Evolutionary conservation across 2,888 invertebrate species (phyloP), one percentile per base, ranked within the genome.

Genomic region (Eurois occulta): DNA sequence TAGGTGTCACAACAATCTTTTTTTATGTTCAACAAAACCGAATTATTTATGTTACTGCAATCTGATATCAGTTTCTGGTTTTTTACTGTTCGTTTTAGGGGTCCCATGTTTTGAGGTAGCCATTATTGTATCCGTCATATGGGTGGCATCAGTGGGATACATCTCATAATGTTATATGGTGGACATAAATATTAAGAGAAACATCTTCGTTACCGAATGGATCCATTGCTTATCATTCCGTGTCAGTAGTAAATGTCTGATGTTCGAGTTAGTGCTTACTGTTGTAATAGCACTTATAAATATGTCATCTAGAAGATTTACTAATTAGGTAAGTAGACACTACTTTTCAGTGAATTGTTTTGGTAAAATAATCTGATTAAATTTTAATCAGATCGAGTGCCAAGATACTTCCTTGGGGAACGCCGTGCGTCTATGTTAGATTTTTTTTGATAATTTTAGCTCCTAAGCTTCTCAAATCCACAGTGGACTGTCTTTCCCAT

Each of bases 1-100:
- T 91, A 75, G 90, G 89, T 93, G 94, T 93, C 93, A 93, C 91
- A 94, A 93, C 92, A 91, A 83, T 70, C 35, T 90, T 92, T 94
- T 94, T 94, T 92, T 92, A 90, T 91, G 87, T 84, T 86, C 85
- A 86, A 90, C 89, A 90, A 91, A 92, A 92, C 90, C 86, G 87
- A 91, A 91, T 93, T 91, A 91, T 90, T 90, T 91, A 90, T 88
- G 89, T 90, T 91, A 92, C 90, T 90, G 91, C 91, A 91, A 91
- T 91, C 88, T 84, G 91, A 94, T 94, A 92, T 87, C 83, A 72
- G 21, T 75, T 82, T 85, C 85, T 84, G 28, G 77, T 81, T 77
- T 86, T 86, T 88, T 87, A 84, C 81, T 82, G 73, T 79, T 80
- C 67, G 43, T 78, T 77, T 86, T 82, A 75, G 72, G 72, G 73